Evolutionary conservation across 2,113 vertebrate species (phyloP), one percentile per base, ranked within the genome.

Genomic region (Aptenodytes patagonicus): DNA sequence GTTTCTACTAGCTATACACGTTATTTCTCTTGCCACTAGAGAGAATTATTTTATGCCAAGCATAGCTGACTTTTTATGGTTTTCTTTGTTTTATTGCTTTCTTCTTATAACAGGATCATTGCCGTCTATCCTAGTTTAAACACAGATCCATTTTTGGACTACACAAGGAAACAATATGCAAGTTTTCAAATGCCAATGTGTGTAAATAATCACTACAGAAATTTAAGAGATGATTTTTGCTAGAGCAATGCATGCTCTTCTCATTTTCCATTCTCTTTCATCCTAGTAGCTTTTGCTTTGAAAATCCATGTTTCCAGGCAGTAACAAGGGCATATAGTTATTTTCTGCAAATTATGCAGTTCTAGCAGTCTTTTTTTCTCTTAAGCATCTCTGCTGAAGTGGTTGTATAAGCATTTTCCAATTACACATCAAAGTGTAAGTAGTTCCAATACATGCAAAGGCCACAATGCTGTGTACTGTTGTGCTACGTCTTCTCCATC

Each of bases 191-290:
- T 71, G 44, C 38, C 40, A 77, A 15, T 54, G 46, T 31, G 9
- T 51, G 82, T 72, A 95, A 94, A 94, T 90, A 91, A 65, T 61
- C 47, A 62, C 75, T 49, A 65, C 70, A 93, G 65, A 82, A 85
- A 65, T 71, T 58, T 84, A 66, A 81, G 68, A 65, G 9, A 69
- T 52, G 7, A 73, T 55, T 91, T 97, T 86, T 93, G 81, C 92
- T 86, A 84, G 60, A 93, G 75, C 87, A 97, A 90, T 62, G 51
- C 26, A 84, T 62, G 13, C 13, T 80, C 6, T 65, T 94, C 89
- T 95, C 57, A 93, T 96, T 96, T 94, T n/a, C 76, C 91, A 95
- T 97, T 97, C 95, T 90, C 92, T 97, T 97, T 96, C 58, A 96
- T 94, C 83, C 58, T 93, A 25, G 77, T 36, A 87, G 80, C 29